phyloP scores from a whole-genome alignment of 2,888 invertebrate genomes.

The Pardosa pseudoannulata region DNA sequence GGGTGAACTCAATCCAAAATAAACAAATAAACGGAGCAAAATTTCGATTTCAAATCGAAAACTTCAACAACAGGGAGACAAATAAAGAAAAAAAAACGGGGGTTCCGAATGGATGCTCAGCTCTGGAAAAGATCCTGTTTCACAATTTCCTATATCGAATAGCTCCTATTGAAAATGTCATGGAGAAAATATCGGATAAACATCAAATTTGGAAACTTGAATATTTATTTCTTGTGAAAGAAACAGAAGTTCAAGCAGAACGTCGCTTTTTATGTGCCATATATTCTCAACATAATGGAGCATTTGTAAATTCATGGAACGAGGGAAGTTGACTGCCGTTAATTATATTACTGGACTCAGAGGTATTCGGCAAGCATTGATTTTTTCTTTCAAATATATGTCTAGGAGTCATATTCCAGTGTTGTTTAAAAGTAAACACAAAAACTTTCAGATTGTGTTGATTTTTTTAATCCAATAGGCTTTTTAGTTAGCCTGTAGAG shows the following conservation, averaged over 20 bases:
- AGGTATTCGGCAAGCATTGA: not conserved
- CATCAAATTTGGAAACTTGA: slow-evolving; percentile 13
- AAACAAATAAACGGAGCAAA: not conserved
- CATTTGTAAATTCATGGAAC: not conserved
- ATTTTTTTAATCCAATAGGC: no score
- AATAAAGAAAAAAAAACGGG: not conserved
- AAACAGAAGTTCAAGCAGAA: not conserved
- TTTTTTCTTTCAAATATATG: not conserved
- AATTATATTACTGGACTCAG: not conserved
- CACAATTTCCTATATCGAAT: slow-evolving; percentile 19
- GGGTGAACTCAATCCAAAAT: not conserved
- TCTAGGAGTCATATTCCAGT: not conserved
- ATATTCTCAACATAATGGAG: not conserved
- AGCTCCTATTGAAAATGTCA: slow-evolving; percentile 5
- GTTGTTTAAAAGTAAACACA: no score
- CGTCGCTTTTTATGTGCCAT: not conserved
- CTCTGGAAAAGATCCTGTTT: slow-evolving; percentile 1
- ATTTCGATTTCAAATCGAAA: slow-evolving; percentile 10
- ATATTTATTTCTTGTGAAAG: slow-evolving; percentile 1
- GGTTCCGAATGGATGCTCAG: not conserved
- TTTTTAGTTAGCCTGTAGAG: no score
- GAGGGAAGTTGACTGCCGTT: not conserved
- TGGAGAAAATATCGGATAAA: slow-evolving; percentile 15
- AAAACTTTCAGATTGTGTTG: no score
- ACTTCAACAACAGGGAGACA: not conserved